A percentile compares a stretch with the other conserved stretches of the same genome.
Conservation (phyloP, 2,113 vertebrate genomes). For the Scytalopus superciliaris region DNA sequence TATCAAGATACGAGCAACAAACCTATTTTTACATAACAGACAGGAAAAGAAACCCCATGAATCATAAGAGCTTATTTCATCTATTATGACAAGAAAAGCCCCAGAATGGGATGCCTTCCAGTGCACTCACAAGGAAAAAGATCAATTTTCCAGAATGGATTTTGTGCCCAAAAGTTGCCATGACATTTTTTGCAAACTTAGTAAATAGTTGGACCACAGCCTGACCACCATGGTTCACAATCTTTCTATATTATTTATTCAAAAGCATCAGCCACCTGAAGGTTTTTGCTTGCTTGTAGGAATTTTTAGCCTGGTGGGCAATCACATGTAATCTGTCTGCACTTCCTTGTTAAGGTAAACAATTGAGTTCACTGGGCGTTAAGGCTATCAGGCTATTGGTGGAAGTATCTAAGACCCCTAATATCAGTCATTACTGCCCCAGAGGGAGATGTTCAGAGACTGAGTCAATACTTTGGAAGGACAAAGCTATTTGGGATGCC, state of each 20-base stretch:
- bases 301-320: not conserved
- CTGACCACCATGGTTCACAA: not conserved
- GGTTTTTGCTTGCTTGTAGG: not conserved
- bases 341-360: not conserved
- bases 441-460: not conserved
- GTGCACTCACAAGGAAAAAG: not conserved
- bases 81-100: not conserved
- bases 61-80: not conserved
- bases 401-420: not conserved
- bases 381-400: not conserved
- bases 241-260: not conserved
- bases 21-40: not conserved
- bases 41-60: fast-evolving
- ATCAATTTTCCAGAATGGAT: not conserved
- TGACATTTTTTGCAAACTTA: not conserved
- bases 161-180: not conserved
- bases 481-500: not conserved
- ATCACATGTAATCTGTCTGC: not conserved
- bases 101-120: not conserved
- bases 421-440: not conserved
- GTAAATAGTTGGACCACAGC: not conserved
- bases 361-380: not conserved
- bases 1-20: not conserved
- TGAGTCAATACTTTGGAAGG: not conserved
- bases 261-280: not conserved